Base-by-base conservation (phyloP, 2,113 vertebrate genomes). In the Mobula hypostoma region DNA sequence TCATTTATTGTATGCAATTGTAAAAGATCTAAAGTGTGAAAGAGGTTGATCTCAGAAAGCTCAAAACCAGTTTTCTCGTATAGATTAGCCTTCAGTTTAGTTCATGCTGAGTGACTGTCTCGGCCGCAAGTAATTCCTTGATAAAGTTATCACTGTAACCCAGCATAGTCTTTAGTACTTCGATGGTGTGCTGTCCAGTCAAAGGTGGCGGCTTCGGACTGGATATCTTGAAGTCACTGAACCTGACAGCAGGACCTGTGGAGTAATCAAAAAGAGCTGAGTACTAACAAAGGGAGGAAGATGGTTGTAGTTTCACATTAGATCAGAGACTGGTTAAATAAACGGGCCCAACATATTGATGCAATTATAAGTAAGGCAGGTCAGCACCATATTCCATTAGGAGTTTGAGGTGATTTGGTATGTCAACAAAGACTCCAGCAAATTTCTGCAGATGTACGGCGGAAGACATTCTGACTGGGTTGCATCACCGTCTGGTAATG, bases 181-280 rank as follows among this genome's bases (percentile, higher is more conserved):
- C 97, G 8, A 96, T 95, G 0, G 98, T 99, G 93, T 99, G 98
- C 95, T 99, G 98, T 29, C 98, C 98, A 91, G 98, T 95, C 95
- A 98, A 94, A 68, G 98, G 98, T 94, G 98, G 98, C 0, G 98
- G 97, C 27, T 94, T 96, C 0, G 97, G 96, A 78, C 96, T 94
- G 5, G 94, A 95, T n/a, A 95, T 95, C 94, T 95, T 74, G 96
- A 99, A 98, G 95, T 96, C 96, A 96, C 97, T 99, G 96, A 97
- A 99, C 87, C 97, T 97, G 93, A 99, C 98, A 68, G 98, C 98
- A 24, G 98, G 98, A 94, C 98, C 99, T 99, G 96, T 94, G 94
- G 94, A 95, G 95, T 87, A 74, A 93, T 72, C 19, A 68, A 90
- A 68, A 90, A 74, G 72, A 24, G 72, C 21, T 74, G 17, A 74